These are phyloP conservation scores for Netelia fuscicornis DNA, from an alignment of 2,888 invertebrate genomes.

Conservation along the genomic window DNA sequence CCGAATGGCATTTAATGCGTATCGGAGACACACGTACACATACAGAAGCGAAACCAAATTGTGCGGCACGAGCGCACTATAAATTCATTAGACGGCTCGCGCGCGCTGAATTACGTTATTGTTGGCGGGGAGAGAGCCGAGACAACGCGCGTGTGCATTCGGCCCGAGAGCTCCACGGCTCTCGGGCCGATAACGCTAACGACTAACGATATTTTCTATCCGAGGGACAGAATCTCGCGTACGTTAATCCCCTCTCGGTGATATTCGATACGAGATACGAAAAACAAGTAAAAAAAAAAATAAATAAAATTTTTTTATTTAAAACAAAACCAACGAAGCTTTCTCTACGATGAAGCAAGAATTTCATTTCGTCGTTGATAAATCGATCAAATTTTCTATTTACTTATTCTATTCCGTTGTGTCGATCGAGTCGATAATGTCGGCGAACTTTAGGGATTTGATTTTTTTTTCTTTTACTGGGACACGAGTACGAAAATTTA, in stretches of 20 bases:
- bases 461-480: background rate
- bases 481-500: background rate
- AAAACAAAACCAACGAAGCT: too few relatives aligned
- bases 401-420: too few relatives aligned
- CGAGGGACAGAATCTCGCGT: background rate
- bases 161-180: slow-evolving; percentile 4
- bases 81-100: slow-evolving; percentile 54
- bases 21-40: background rate
- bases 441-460: too few relatives aligned
- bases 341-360: too few relatives aligned
- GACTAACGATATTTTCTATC: slow-evolving; percentile 11
- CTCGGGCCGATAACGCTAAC: slow-evolving; percentile 27
- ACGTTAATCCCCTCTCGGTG: background rate
- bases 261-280: too few relatives aligned
- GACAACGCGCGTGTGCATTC: slow-evolving; percentile 16
- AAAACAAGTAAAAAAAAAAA: too few relatives aligned
- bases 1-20: background rate
- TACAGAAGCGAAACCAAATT: slow-evolving; percentile 38
- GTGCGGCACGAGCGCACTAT: slow-evolving; percentile 56
- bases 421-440: too few relatives aligned
- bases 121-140: slow-evolving; percentile 23
- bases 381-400: too few relatives aligned
- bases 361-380: too few relatives aligned
- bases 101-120: slow-evolving; percentile 49
- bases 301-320: too few relatives aligned